Evolutionary conservation across 1,140 invertebrate genomes (phyloP), one percentile per base, ranked within the genome.

Genomic region (Orussus abietinus): DNA sequence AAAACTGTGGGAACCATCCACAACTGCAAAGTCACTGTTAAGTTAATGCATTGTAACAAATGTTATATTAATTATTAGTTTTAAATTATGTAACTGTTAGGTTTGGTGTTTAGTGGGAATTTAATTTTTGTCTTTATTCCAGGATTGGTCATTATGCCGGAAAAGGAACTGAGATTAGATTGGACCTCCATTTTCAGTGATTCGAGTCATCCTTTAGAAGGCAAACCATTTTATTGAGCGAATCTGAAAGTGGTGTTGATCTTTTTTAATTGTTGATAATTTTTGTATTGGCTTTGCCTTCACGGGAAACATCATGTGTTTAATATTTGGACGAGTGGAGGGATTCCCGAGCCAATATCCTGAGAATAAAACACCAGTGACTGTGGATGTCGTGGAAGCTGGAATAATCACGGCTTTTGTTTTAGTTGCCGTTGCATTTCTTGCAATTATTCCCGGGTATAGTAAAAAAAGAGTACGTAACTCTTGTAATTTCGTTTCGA

Each of bases 281-380:
- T 9, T 12, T 2, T 2, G 2, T 33, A 12, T n/a, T 10, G 11
- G 13, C 3, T 1, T 33, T 3, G 15, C 1, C 11, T 2, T 33
- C 15, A 11, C 15, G 10, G 11, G 9, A 14, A 33, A 33, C 11
- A 33, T n/a, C 9, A 19, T 15, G 7, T 36, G n/a, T 12, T 79
- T 78, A 47, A 52, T 59, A 20, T 66, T 67, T 15, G 69, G 55
- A n/a, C 51, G 74, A 44, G 15, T 17, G 4, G 71, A 77, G 38
- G 66, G 62, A 0, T 76, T 72, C 52, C 78, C 80, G 0, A 75
- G 78, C 0, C 66, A 68, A 41, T 82, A 80, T 49, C 47, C 47
- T 0, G 54, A 67, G 12, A 58, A 74, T 41, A 64, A 73, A 45
- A 78, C 73, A 1, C 57, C 79, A 6, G 79, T 75, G 4, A 72